These are phyloP conservation scores for Bungarus multicinctus DNA, from an alignment of 2,113 vertebrate genomes.

Conservation along the genomic window DNA sequence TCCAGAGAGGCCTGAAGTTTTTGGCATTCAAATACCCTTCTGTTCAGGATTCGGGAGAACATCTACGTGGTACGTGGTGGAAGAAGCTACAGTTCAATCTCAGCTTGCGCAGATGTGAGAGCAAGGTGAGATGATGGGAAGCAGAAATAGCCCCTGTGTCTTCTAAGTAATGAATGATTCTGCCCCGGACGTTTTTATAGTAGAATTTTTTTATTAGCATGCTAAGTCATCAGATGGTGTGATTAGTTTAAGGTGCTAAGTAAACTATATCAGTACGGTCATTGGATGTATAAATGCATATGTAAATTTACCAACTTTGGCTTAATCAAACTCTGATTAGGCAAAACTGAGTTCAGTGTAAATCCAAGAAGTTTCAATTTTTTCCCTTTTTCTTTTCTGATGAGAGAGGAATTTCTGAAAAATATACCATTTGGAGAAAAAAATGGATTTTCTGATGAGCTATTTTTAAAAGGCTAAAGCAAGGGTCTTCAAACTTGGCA, in stretches of 20 bases:
- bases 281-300: background rate
- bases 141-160: background rate
- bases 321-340: background rate
- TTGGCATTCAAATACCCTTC: background rate
- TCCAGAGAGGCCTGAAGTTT: accelerated
- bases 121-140: background rate
- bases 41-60: accelerated
- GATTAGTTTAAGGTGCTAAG: background rate
- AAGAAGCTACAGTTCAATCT: background rate
- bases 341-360: background rate
- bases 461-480: too few species aligned
- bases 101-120: background rate
- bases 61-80: accelerated
- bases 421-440: background rate
- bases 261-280: background rate
- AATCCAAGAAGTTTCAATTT: background rate
- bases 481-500: too few species aligned
- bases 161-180: background rate
- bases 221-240: background rate
- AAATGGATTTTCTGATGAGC: too few species aligned
- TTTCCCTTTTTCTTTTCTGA: background rate
- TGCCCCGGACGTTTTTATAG: background rate
- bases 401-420: background rate
- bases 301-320: background rate
- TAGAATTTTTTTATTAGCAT: background rate